Base-by-base conservation (phyloP, 2,797 vertebrate species). In the Siniperca scherzeri region DNA sequence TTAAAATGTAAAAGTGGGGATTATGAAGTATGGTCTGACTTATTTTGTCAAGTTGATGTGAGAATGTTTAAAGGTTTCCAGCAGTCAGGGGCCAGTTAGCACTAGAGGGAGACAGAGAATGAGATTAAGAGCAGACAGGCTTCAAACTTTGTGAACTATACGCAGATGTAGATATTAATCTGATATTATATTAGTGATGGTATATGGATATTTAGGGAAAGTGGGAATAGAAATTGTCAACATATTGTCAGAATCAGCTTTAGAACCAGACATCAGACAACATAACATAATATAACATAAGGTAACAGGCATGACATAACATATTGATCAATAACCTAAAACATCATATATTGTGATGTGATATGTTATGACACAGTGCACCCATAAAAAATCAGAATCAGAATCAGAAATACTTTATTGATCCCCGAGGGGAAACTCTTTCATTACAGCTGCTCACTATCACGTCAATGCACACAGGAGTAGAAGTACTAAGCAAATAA, bases 31-130 rank as follows among this genome's bases (percentile, higher is more conserved):
- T 59, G 19, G 3, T 46, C 14, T 30, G 36, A 48, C 7, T 44
- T 60, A 2, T 46, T 30, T 40, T 46, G 30, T 68, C 16, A 44
- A 56, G 8, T 13, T 46, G 22, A 55, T 57, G 3, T 61, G 46
- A 72, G 48, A 56, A 17, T 57, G 44, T 69, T 44, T 59, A n/a
- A 82, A 66, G 36, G 55, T 22, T 85, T 48, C 7, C 7, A 17
- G 14, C 42, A 81, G 60, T 81, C 70, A 65, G 17, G 30, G 59
- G 30, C 44, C 42, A 21, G 33, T 78, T 85, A 88, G 85, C 94
- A 93, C 94, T 94, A 95, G 94, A 94, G 94, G 93, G 94, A 93
- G 92, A 92, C 93, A 95, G 83, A 94, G 93, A 88, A 92, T 86
- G 88, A 83, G 27, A 83, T 79, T 78, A 90, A 74, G 62, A 73